Conservation (phyloP, 2,113 vertebrate genomes). For the Carollia perspicillata region DNA sequence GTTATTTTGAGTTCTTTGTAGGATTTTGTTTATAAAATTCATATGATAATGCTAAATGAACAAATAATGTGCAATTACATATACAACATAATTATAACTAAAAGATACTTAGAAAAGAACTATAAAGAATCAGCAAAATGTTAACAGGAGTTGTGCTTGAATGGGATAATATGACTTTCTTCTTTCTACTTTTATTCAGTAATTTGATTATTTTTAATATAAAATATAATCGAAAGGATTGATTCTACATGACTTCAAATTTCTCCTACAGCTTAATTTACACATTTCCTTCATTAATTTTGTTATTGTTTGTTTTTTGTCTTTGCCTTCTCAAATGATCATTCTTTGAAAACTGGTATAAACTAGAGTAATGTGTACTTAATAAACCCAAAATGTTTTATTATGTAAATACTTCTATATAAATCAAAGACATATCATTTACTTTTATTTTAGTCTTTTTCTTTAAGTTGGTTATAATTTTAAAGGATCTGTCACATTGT, state of each 20-base stretch:
- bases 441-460: not conserved
- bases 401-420: not conserved
- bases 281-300: not conserved
- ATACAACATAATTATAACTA: not conserved
- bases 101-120: not conserved
- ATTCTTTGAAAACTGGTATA: not conserved
- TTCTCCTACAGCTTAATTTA: not conserved
- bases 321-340: not conserved
- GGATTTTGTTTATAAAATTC: conserved; percentile 27
- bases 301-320: not conserved
- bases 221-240: not conserved
- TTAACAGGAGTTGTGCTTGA: not conserved
- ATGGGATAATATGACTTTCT: not conserved
- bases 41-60: not conserved
- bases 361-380: not conserved
- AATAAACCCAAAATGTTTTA: not conserved
- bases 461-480: not conserved
- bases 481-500: not conserved
- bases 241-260: not conserved
- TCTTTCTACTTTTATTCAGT: not conserved
- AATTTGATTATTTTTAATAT: not conserved
- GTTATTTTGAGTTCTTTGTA: not conserved
- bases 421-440: not conserved
- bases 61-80: not conserved
- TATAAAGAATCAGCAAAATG: not conserved